Evolutionary conservation across 1,140 invertebrate genomes (phyloP), one percentile per base, ranked within the genome.

Genomic region (Hycleus cichorii): DNA sequence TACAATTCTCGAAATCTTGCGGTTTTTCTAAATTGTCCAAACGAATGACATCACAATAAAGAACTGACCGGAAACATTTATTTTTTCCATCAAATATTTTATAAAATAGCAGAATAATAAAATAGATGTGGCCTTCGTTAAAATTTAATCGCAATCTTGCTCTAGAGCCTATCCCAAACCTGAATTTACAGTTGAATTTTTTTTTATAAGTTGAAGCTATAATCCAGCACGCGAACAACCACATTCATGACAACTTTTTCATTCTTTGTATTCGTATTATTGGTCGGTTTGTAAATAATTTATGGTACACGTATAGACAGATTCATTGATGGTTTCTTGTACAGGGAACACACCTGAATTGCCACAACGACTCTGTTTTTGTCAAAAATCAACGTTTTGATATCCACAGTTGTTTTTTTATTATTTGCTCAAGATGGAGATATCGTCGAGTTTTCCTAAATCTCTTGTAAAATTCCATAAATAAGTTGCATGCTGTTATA

Each of bases 11-110:
- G 1, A 18, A 32, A 32, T 32, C 7, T 32, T 32, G 32, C 1
- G 32, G 32, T 32, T 32, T 18, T 18, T 18, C 18, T 18, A 18
- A 18, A 18, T 18, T 18, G 18, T 18, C 18, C 18, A 18, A 18
- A 18, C 18, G 18, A 18, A 18, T 18, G 18, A 18, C 18, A 18
- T 18, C 18, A 18, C 32, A 7, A 32, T 7, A 32, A 53, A 44
- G 40, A 52, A 52, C 50, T 42, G 51, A 45, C 51, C 51, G 51
- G 51, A 53, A 53, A 53, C 51, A 53, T 53, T 53, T 45, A 53
- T 53, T 45, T 53, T 53, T 53, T 52, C 45, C 50, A 24, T 27
- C 49, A 32, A 32, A 7, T 32, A 4, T 18, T 32, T 32, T 32
- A 32, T 4, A 3, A 32, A 32, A 32, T 7, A 32, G 3, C 32